Base-by-base conservation (phyloP, 2,113 vertebrate species). In the Heterotilapia buettikoferi region DNA sequence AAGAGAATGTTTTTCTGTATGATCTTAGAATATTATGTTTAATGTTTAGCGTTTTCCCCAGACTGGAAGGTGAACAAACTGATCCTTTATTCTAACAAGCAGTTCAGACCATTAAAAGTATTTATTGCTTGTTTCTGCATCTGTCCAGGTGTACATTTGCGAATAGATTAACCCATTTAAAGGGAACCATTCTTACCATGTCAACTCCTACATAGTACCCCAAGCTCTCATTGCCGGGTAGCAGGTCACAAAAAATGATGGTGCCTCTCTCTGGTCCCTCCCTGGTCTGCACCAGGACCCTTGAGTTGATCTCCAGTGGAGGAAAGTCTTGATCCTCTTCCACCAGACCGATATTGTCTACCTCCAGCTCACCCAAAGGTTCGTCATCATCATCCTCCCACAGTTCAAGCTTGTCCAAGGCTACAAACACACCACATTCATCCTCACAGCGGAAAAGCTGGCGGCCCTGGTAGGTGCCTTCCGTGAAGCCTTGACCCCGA, bases 181-280 rank as follows among this genome's bases (percentile, higher is more conserved):
- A 53, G 6, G 31, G 8, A 85, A 57, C 14, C 13, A 66, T 84
- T 86, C 97, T 98, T 97, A 99, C 98, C 98, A 99, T 99, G 96
- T 99, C 98, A 91, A 99, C 98, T 86, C 98, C 98, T 88, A 99
- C 98, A 95, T 99, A 99, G 96, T 97, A 99, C 80, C 98, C 98
- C 93, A 98, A 96, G 94, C 96, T 98, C 93, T 99, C 98, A 91
- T 99, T 99, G 90, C 98, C 98, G 53, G 98, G 98, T 93, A 99
- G 96, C 94, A 99, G 96, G 95, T 98, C 98, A 96, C 98, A 99
- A 96, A 98, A 99, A 95, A 99, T 99, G 84, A 99, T 98, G 80
- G 98, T 99, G 91, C 98, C 98, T 89, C 97, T 97, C 95, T 99
- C 98, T 18, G 97, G 96, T 80, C 97, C 97, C 45, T 99, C 97